Base-by-base conservation (phyloP, 2,888 invertebrate species). In the Bedellia somnulentella region DNA sequence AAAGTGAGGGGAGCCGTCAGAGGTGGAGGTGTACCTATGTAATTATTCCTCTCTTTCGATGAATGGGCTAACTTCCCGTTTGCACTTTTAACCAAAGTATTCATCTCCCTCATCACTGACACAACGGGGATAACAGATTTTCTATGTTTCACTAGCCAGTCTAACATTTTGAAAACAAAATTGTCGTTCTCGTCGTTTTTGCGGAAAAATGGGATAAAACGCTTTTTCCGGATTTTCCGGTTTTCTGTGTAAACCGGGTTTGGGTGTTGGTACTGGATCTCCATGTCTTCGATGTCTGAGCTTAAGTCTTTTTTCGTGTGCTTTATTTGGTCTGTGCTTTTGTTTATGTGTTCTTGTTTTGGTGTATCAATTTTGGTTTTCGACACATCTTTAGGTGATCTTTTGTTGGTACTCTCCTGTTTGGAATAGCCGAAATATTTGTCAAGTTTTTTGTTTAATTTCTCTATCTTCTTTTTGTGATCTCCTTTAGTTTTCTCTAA, bases 91-190 rank as follows among this genome's bases (percentile, higher is more conserved):
- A 70, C 57, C 3, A 67, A 27, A 0, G 71, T 67, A 14, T 51
- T 60, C 1, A 71, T 61, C 24, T 70, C 70, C 4, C 67, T 35
- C 35, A 62, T 53, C 0, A 68, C 58, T 0, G 57, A 58, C 2
- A 64, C 46, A 0, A 68, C 49, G 2, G 70, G 71, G 0, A 60
- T 22, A 0, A 60, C 45, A 5, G 43, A 54, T 27, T 42, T 54
- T 0, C 59, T 44, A 17, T 64, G 52, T 24, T 45, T 57, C 0
- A 56, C 31, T 0, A 70, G 29, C 11, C 64, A 67, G 21, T 57
- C 50, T 4, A 64, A 27, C 30, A 61, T 49, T 45, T 36, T 50
- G 5, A 56, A 49, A 6, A 66, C 24, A 30, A 64, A 49, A 17
- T 49, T 62, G 3, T 54, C 52, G 15, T 39, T 46, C 2, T 56